A percentile compares a stretch with the other conserved stretches of the same genome.
Conservation (phyloP, 1,140 invertebrate species). For the Drosophila aff. region DNA sequence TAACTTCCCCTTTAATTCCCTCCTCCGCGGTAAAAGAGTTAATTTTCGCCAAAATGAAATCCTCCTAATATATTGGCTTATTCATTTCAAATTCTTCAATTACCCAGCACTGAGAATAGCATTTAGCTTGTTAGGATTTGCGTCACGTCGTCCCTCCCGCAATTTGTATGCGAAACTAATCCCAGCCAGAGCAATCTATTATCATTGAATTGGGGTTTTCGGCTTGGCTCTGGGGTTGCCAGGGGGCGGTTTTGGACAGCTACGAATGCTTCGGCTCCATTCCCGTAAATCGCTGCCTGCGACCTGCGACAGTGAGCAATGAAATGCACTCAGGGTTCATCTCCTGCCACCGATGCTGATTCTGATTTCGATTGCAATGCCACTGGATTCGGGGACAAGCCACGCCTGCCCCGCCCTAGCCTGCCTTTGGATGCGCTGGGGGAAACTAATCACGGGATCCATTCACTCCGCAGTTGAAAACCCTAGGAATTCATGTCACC, state of each 20-base stretch:
- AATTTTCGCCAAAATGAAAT: neutral
- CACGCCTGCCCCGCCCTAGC: neutral
- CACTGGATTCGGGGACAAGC: conserved; percentile 34
- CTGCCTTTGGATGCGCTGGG: conserved; percentile 21
- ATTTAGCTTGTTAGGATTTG: conserved; percentile 49
- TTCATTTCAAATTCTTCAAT: conserved; percentile 48
- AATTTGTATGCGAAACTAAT: conserved; percentile 76
- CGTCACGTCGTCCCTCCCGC: conserved; percentile 37
- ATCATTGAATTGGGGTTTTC: conserved; percentile 44
- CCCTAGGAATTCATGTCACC: conserved; percentile 60
- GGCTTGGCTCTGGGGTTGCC: conserved; percentile 4
- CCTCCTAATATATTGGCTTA: conserved; percentile 26
- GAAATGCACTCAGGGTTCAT: conserved; percentile 77
- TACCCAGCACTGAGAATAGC: conserved; percentile 52
- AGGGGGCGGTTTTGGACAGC: neutral
- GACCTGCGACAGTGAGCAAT: conserved; percentile 75
- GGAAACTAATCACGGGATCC: conserved; percentile 72
- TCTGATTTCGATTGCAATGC: conserved; percentile 15
- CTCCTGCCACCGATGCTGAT: conserved; percentile 45
- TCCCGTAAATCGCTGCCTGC: conserved; percentile 51
- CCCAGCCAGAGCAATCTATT: conserved; percentile 64
- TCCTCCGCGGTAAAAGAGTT: conserved; percentile 2
- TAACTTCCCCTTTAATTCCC: neutral
- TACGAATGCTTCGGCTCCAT: conserved; percentile 28
- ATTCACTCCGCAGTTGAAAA: conserved; percentile 38